These are phyloP conservation scores for Turritopsis dohrnii DNA, from an alignment of 30 jellyfish, hydroid and myxozoan species.

Conservation along the genomic window DNA sequence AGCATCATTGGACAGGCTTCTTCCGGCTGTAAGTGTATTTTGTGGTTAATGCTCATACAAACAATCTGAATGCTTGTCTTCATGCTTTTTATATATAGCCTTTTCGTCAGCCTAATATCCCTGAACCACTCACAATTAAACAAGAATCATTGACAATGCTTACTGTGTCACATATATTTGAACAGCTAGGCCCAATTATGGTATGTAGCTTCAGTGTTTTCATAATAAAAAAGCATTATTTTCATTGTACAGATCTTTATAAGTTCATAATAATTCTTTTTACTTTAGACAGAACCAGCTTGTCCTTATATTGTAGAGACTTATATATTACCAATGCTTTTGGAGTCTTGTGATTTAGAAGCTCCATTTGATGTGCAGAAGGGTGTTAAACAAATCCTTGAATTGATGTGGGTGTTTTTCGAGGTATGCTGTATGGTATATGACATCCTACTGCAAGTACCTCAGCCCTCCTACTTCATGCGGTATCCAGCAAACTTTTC, in stretches of 20 bases:
- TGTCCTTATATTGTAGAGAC: slow-evolving; percentile 71
- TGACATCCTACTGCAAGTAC: no score
- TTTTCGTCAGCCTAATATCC: slow-evolving; percentile 56
- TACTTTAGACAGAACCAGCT: slow-evolving; percentile 62
- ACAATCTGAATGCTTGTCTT: no score
- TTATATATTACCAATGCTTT: slow-evolving; percentile 51
- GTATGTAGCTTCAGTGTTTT: slow-evolving; percentile 44
- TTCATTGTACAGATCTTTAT: neutral
- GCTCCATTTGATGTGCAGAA: slow-evolving; percentile 64
- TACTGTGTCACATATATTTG: slow-evolving; percentile 86
- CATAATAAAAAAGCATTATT: no score
- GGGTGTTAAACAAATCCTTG: slow-evolving; percentile 74
- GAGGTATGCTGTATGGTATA: slow-evolving; percentile 45
- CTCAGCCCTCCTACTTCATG: no score
- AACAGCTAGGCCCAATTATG: slow-evolving; percentile 89
- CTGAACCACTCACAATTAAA: slow-evolving; percentile 51
- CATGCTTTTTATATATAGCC: slow-evolving; percentile 44
- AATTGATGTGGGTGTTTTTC: slow-evolving; percentile 77
- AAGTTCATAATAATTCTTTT: neutral
- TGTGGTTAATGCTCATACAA: neutral
- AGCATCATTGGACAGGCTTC: slow-evolving; percentile 66
- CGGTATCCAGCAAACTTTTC: neutral
- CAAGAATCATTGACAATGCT: slow-evolving; percentile 66
- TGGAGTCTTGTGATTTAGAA: slow-evolving; percentile 61
- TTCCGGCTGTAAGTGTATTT: slow-evolving; percentile 64